phyloP scores from a whole-genome alignment of 1,140 invertebrate species.

The Ostrea denselamellosa region DNA sequence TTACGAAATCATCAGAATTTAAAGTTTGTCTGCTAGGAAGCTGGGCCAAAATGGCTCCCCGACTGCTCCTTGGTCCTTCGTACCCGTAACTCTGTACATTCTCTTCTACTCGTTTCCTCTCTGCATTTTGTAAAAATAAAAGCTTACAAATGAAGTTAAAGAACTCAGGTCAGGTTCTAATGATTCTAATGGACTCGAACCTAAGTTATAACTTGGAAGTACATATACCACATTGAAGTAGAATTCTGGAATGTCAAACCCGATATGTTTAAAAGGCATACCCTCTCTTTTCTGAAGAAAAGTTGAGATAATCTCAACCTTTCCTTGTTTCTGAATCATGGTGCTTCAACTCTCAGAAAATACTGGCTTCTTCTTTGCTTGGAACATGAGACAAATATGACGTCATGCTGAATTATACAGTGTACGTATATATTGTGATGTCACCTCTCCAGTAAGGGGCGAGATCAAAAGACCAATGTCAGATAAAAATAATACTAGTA shows the following conservation, averaged over 20 bases:
- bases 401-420: not conserved
- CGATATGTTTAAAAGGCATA: not conserved
- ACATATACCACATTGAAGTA: no score
- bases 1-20: not conserved
- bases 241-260: not conserved
- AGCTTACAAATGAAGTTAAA: not conserved
- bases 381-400: not conserved
- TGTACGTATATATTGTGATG: not conserved
- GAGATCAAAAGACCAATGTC: no score
- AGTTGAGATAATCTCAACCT: not conserved
- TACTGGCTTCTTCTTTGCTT: not conserved
- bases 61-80: conserved; percentile 7
- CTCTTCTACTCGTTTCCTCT: not conserved
- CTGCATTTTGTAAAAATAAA: not conserved
- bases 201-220: no score
- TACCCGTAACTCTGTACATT: conserved; percentile 15
- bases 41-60: conserved; percentile 47
- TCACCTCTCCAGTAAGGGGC: not conserved
- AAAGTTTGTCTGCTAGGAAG: conserved; percentile 41
- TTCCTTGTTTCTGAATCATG: not conserved
- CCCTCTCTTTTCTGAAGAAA: not conserved
- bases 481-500: no score
- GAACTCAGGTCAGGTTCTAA: no score
- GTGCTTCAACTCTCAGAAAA: not conserved
- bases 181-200: no score